Conservation (phyloP, 2,797 vertebrate genomes). For the Characodon lateralis region DNA sequence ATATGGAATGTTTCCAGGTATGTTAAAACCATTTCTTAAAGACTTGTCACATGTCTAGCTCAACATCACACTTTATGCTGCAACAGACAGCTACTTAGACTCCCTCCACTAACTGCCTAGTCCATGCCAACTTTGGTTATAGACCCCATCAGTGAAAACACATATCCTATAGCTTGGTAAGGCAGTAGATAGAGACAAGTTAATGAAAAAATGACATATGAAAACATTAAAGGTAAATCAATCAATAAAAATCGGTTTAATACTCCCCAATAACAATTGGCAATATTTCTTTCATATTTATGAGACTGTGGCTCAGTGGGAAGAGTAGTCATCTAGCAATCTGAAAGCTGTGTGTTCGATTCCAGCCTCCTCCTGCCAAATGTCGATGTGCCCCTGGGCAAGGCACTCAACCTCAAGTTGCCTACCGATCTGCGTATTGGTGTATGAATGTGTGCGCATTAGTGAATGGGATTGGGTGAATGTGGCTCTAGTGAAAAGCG, state of each 20-base stretch:
- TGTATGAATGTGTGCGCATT: no score
- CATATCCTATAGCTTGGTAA: background rate
- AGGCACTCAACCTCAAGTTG: no score
- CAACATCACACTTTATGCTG: slow-evolving; percentile 14
- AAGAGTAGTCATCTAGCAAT: no score
- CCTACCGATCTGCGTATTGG: no score
- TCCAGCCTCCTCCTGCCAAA: no score
- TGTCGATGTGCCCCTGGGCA: no score
- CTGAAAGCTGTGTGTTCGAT: no score
- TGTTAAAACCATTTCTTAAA: slow-evolving; percentile 25
- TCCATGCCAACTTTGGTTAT: slow-evolving; percentile 20
- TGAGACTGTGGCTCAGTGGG: no score
- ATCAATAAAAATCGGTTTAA: background rate
- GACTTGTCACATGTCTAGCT: slow-evolving; percentile 25
- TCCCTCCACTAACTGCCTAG: slow-evolving; percentile 20
- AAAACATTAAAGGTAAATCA: slow-evolving; percentile 5
- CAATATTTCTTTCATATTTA: background rate
- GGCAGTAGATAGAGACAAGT: background rate
- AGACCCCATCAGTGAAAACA: slow-evolving; percentile 22
- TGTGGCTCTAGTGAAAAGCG: no score
- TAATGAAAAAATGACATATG: slow-evolving; percentile 8
- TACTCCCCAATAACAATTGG: slow-evolving; percentile 6
- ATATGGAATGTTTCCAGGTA: slow-evolving; percentile 18
- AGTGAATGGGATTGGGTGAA: no score
- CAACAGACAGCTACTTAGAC: slow-evolving; percentile 26